Conservation (phyloP, 1,140 invertebrate genomes). For the Panagrolaimus sp. region DNA sequence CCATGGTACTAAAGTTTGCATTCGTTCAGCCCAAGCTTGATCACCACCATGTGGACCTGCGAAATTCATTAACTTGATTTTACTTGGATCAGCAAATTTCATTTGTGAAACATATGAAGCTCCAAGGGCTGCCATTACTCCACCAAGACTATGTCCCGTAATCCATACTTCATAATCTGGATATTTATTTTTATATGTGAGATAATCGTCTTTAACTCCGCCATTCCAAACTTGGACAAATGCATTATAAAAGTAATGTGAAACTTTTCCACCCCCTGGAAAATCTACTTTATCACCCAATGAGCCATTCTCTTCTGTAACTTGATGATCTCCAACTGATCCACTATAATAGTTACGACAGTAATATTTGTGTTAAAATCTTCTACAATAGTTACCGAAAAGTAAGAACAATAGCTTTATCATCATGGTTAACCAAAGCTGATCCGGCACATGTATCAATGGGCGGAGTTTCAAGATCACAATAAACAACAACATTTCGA, state of each 20-base stretch:
- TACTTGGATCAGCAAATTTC: neutral
- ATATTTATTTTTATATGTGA: slow-evolving; percentile 19
- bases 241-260: slow-evolving; percentile 16
- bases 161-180: slow-evolving; percentile 29
- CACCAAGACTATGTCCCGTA: slow-evolving; percentile 27
- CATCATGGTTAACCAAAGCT: neutral
- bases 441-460: neutral
- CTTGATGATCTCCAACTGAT: slow-evolving; percentile 4
- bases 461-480: neutral
- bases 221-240: slow-evolving; percentile 27
- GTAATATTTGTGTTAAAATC: neutral
- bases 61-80: slow-evolving; percentile 3
- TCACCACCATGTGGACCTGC: slow-evolving; percentile 8
- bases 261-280: slow-evolving; percentile 12
- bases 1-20: neutral
- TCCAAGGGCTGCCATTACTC: slow-evolving; percentile 23
- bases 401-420: slow-evolving; percentile 1
- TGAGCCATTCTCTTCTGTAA: neutral
- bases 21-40: slow-evolving; percentile 3
- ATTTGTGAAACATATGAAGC: slow-evolving; percentile 19
- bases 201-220: slow-evolving; percentile 32
- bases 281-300: neutral
- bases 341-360: neutral
- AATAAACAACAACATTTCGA: neutral
- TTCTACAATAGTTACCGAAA: neutral